Conservation (phyloP, 2,113 vertebrate species). For the Gopherus flavomarginatus region DNA sequence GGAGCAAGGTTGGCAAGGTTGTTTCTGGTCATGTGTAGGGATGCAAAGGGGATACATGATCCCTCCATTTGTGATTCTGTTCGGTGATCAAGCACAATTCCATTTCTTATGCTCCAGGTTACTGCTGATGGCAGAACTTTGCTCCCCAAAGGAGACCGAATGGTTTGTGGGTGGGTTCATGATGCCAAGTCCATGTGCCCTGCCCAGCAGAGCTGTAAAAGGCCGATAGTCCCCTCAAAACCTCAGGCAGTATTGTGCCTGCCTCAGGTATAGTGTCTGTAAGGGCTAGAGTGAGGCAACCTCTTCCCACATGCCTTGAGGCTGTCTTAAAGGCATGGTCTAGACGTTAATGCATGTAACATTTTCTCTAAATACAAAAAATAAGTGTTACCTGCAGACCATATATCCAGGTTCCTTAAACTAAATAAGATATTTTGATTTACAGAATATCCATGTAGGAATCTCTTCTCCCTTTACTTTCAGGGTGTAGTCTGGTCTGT, state of each 20-base stretch:
- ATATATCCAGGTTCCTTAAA: not conserved
- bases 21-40: not conserved
- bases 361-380: not conserved
- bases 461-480: not conserved
- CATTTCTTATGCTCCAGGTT: not conserved
- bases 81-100: not conserved
- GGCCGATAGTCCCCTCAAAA: not conserved
- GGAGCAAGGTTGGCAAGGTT: not conserved
- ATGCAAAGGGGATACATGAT: not conserved
- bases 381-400: not conserved
- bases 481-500: not conserved
- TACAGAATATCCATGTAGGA: not conserved
- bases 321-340: not conserved
- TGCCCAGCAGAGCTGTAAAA: not conserved
- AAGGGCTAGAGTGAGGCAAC: not conserved
- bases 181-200: not conserved
- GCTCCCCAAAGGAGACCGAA: not conserved
- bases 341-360: not conserved
- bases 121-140: not conserved
- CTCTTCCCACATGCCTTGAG: not conserved
- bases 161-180: not conserved
- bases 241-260: not conserved
- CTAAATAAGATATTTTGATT: not conserved
- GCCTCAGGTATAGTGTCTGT: accelerated
- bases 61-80: not conserved